Evolutionary conservation across 2,888 invertebrate genomes (phyloP).

Genomic region (Diplazon laetatorius): DNA sequence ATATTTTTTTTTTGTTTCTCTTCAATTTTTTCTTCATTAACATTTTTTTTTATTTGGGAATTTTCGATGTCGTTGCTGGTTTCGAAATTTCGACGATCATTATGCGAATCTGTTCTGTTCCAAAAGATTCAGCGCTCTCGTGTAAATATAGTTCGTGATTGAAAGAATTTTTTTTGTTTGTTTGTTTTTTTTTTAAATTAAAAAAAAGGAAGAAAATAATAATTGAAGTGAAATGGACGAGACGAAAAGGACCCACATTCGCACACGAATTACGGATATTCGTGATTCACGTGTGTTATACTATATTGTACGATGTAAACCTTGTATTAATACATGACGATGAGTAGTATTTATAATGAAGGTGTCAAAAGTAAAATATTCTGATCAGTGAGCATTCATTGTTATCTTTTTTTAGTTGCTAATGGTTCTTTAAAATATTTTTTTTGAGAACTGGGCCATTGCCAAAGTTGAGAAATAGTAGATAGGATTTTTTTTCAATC

Average conservation of each 20-base stretch:
- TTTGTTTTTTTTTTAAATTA: too few species aligned
- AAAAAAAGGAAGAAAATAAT: conserved; percentile 3
- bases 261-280: conserved; percentile 36
- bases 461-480: too few species aligned
- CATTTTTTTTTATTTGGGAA: conserved; percentile 28
- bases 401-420: conserved; percentile 31
- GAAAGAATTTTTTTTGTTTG: too few species aligned
- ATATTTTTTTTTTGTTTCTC: not conserved
- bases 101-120: conserved; percentile 66
- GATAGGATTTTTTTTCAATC: too few species aligned
- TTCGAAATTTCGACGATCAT: conserved; percentile 60
- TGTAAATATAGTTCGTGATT: conserved; percentile 66
- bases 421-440: too few species aligned
- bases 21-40: conserved; percentile 1
- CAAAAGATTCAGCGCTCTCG: conserved; percentile 68
- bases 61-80: conserved; percentile 51
- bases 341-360: conserved; percentile 71
- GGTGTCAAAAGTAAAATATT: conserved; percentile 58
- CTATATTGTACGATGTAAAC: conserved; percentile 48
- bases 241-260: conserved; percentile 23
- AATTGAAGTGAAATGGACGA: conserved; percentile 15
- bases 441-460: too few species aligned
- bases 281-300: conserved; percentile 40
- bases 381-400: conserved; percentile 58
- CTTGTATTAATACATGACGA: conserved; percentile 52